Evolutionary conservation across 2,113 vertebrate genomes (phyloP), one percentile per base, ranked within the genome.

Genomic region (Spheniscus mendiculus): DNA sequence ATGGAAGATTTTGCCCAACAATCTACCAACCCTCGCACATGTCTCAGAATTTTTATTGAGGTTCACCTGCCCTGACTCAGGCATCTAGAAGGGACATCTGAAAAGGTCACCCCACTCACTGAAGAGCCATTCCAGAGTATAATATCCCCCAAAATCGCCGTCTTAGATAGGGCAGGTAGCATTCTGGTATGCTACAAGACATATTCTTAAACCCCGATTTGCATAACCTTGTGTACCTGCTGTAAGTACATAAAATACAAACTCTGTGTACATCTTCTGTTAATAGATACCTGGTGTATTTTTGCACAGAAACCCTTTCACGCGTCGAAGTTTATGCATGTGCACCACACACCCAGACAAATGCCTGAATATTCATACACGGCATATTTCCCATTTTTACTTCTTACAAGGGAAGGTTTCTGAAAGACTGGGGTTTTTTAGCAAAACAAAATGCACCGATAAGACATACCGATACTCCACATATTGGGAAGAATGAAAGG

Each of bases 201-300:
- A 17, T 15, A 19, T 59, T 42, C 25, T 66, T 81, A 67, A 76
- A 66, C 52, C 12, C 10, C 47, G 42, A 55, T 72, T 86, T 86
- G 18, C 25, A 30, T 42, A 66, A 62, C 19, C 20, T 50, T 38
- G 20, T 49, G 12, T 44, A 23, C 49, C 4, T 10, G 4, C 21
- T 72, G 32, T 32, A 44, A 70, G 69, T 42, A 20, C 17, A 66
- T 23, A 6, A 65, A 52, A 45, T n/a, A 13, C 20, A 83, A 63
- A 30, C 19, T 70, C 9, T 0, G 0, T 14, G 8, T 47, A 5
- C 8, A 6, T 23, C 29, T 34, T 25, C 34, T 58, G 9, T 15
- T 56, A 44, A 65, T 2, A 62, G 23, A n/a, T 78, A 21, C 7
- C 17, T 19, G 27, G 15, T 61, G 4, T 32, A 42, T n/a, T 69